Conservation (phyloP, 2,113 vertebrate genomes). For the Xenopus tropicalis region UCB_Xtro_10.0 CM004445.2:82041501-82042000, state of each 20-base stretch:
- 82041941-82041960: no score
- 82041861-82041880: background rate
- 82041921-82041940: no score
- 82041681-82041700: background rate
- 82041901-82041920: no score
- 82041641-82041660: background rate
- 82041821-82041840: background rate
- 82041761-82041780: background rate
- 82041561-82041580: no score
- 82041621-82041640: background rate
- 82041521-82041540: no score
- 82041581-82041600: background rate
- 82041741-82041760: background rate
- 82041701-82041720: conserved; percentile 1
- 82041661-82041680: background rate
- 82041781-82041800: no score
- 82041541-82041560: background rate
- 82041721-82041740: background rate
- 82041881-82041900: no score
- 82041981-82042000: no score
- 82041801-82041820: background rate
- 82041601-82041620: background rate
- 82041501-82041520: no score
- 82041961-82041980: no score
- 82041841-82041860: background rate